A percentile compares a stretch with the other conserved stretches of the same genome.
phyloP scores from a whole-genome alignment of 2,113 vertebrate genomes.

The Melanocharis versteri region DNA sequence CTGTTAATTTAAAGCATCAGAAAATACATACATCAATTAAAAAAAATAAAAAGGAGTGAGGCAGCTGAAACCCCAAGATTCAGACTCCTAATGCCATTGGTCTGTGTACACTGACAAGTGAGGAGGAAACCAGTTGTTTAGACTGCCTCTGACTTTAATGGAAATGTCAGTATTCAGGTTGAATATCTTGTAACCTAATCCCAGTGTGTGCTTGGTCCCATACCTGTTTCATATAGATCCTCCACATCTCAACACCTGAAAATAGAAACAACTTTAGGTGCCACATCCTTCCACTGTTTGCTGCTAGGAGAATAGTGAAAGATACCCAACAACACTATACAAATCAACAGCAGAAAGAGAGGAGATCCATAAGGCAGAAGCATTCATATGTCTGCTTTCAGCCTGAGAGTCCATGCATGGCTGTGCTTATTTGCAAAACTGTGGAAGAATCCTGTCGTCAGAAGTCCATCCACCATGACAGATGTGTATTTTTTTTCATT shows the following conservation, averaged over 20 bases:
- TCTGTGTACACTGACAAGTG: background rate
- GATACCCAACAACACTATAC: background rate
- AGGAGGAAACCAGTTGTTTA: background rate
- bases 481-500: background rate
- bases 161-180: background rate
- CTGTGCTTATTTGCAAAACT: background rate
- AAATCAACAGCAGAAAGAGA: background rate
- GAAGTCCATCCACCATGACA: background rate
- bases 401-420: fast-evolving
- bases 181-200: background rate
- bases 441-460: background rate
- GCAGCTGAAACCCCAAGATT: background rate
- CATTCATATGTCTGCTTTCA: background rate
- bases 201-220: background rate
- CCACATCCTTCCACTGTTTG: background rate
- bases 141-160: background rate
- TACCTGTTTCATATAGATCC: background rate
- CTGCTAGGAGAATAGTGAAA: background rate
- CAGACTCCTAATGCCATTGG: background rate
- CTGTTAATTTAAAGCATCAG: background rate
- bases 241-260: background rate
- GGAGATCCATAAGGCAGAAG: background rate
- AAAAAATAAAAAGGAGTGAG: background rate
- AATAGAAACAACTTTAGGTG: constrained; percentile 48
- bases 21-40: background rate